Percentiles rank a stretch among this genome's conserved stretches.
Evolutionary conservation across 2,888 invertebrate species (phyloP).

Genomic region (Amphipyra berbera): DNA sequence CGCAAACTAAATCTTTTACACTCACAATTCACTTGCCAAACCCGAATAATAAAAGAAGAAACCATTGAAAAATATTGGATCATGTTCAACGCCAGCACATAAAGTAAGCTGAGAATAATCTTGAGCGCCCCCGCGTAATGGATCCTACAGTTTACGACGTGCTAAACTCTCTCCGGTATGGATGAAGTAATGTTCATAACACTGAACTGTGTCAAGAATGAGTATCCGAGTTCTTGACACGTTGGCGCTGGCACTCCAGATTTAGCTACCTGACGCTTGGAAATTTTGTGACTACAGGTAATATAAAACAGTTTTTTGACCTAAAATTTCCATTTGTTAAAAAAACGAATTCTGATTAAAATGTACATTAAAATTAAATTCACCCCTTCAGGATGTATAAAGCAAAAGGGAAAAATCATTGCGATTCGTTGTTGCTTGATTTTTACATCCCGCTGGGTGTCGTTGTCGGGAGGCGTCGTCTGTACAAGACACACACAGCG

Average conservation of each 20-base stretch:
- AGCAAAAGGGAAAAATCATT: conserved; percentile 70
- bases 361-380: conserved; percentile 36
- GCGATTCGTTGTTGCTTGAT: conserved; percentile 79
- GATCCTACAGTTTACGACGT: conserved; percentile 83
- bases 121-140: conserved; percentile 74
- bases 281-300: conserved; percentile 34
- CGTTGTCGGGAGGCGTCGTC: conserved; percentile 74
- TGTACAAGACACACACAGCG: conserved; percentile 81
- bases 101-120: conserved; percentile 72
- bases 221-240: conserved; percentile 75
- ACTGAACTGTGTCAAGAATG: conserved; percentile 76
- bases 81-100: conserved; percentile 63
- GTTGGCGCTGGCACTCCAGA: conserved; percentile 65
- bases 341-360: conserved; percentile 2
- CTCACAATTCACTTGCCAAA: conserved; percentile 50
- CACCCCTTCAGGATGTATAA: conserved; percentile 51
- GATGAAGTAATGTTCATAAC: conserved; percentile 81
- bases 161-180: conserved; percentile 76
- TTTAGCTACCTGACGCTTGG: conserved; percentile 61
- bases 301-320: not conserved
- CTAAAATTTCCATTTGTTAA: not conserved
- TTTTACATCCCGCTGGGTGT: conserved; percentile 85
- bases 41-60: conserved; percentile 59
- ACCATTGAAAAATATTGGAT: conserved; percentile 67
- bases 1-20: conserved; percentile 56